Conservation (phyloP, 2,113 vertebrate genomes). For the Dipodomys spectabilis region DNA sequence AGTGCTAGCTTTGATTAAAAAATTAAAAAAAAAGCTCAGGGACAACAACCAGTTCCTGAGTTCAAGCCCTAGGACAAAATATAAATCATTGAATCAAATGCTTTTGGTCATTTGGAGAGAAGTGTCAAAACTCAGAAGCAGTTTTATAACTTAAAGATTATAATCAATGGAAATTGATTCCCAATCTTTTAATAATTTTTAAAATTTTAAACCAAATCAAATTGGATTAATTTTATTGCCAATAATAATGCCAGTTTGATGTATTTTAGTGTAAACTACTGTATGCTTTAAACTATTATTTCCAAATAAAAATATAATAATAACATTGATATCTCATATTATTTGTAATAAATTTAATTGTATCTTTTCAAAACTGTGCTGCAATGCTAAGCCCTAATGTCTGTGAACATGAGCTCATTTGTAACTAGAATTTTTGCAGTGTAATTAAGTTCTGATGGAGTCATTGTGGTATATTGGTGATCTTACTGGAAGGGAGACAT, state of each 20-base stretch:
- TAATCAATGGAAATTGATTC: neutral
- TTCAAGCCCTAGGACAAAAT: too few species aligned
- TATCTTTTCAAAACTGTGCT: neutral
- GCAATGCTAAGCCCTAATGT: neutral
- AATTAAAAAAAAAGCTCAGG: too few species aligned
- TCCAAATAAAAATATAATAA: neutral
- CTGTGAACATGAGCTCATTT: neutral
- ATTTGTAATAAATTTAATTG: neutral
- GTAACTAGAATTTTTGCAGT: neutral
- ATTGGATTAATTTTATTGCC: too few species aligned
- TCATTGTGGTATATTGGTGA: neutral
- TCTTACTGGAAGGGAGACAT: neutral
- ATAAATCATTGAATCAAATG: neutral
- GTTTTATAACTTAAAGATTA: neutral
- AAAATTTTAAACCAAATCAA: too few species aligned
- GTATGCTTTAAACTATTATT: neutral
- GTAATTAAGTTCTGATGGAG: neutral
- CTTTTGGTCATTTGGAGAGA: neutral
- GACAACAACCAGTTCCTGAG: too few species aligned
- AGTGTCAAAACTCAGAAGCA: neutral
- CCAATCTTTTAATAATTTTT: neutral
- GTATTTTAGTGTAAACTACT: neutral
- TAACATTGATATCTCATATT: neutral
- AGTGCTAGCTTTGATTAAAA: too few species aligned
- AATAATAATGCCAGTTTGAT: too few species aligned